A percentile compares a stretch with the other conserved stretches of the same genome.
These are phyloP conservation scores for Brenthis hecate DNA, from an alignment of 2,888 invertebrate species.

Conservation along the genomic window DNA sequence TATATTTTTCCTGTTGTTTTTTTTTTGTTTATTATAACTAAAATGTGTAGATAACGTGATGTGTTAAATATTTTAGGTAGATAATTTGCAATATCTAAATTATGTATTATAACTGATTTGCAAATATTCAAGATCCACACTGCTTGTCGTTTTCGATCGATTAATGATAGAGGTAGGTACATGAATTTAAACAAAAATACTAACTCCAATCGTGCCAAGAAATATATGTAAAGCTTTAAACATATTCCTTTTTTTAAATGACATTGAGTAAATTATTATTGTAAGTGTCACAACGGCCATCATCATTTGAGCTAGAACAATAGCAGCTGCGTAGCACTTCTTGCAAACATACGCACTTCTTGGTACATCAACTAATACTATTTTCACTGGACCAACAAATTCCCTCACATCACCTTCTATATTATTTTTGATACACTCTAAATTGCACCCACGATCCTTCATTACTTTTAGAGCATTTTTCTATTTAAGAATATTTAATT, in stretches of 20 bases:
- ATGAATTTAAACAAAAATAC: slow-evolving; percentile 27
- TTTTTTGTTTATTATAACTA: too few species aligned
- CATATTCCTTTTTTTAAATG: slow-evolving; percentile 40
- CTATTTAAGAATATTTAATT: background rate
- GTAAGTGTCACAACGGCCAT: slow-evolving; percentile 49
- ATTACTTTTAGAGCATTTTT: slow-evolving; percentile 6
- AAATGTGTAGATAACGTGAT: too few species aligned
- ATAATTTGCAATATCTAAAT: background rate
- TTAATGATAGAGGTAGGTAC: too few species aligned
- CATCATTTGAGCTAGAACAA: slow-evolving; percentile 52
- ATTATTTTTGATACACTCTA: slow-evolving; percentile 50
- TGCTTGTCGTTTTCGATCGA: too few species aligned
- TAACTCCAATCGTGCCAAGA: slow-evolving; percentile 59
- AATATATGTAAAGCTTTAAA: slow-evolving; percentile 51
- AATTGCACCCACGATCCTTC: slow-evolving; percentile 47
- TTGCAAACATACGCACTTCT: slow-evolving; percentile 20
- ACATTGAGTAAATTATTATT: slow-evolving; percentile 48
- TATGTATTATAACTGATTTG: slow-evolving; percentile 19
- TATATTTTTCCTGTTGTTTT: too few species aligned
- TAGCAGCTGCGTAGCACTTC: slow-evolving; percentile 43
- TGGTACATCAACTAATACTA: slow-evolving; percentile 57
- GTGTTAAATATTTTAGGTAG: too few species aligned
- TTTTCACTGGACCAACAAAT: slow-evolving; percentile 63
- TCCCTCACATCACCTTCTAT: slow-evolving; percentile 44
- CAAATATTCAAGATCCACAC: too few species aligned